phyloP scores from a whole-genome alignment of 2,113 vertebrate species.

The Carettochelys insculpta region DNA sequence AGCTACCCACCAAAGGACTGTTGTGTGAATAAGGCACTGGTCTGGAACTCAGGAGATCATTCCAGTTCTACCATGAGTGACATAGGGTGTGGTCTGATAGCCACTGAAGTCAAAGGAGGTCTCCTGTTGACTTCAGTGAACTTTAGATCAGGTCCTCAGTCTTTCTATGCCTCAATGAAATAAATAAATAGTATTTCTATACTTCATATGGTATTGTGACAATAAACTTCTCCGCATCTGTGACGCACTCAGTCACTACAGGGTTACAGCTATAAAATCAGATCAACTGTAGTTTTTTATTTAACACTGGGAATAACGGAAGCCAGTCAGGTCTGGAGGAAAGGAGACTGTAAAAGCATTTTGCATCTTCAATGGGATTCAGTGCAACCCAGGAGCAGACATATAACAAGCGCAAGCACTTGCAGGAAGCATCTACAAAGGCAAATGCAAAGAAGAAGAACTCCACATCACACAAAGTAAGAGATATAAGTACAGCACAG shows the following conservation, averaged over 20 bases:
- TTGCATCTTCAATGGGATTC: neutral
- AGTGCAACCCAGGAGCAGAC: neutral
- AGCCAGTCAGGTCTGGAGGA: neutral
- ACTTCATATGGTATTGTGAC: neutral
- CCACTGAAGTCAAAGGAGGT: neutral
- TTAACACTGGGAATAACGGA: neutral
- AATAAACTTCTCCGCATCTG: accelerated
- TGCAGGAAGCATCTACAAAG: neutral
- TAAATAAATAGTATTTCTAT: neutral
- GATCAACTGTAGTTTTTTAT: neutral
- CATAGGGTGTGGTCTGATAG: neutral
- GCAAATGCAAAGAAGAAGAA: neutral
- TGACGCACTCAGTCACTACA: neutral
- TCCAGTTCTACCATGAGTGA: neutral
- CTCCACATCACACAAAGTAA: neutral
- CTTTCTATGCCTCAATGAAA: neutral
- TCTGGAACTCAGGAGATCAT: neutral
- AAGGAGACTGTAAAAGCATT: neutral
- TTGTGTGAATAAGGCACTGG: neutral
- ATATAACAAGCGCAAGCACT: neutral
- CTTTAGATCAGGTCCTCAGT: neutral
- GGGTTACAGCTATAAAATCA: neutral
- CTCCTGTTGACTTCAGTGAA: neutral
- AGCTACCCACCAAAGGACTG: neutral
- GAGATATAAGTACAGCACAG: neutral